phyloP scores from a whole-genome alignment of 2,797 vertebrate species.

The Mionectes olivaceus region DNA sequence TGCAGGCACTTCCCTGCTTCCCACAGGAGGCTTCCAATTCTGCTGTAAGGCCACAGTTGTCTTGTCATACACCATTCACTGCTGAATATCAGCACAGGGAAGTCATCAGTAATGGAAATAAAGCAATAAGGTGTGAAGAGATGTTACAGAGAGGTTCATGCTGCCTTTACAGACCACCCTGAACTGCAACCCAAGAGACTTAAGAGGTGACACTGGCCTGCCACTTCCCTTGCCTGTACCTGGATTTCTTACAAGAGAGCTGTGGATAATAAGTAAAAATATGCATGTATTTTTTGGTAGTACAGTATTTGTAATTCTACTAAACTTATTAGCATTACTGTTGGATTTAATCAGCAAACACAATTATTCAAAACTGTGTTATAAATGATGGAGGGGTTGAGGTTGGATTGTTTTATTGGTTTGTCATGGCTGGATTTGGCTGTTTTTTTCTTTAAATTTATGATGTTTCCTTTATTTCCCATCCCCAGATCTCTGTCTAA shows the following conservation, averaged over 20 bases:
- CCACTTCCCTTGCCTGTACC: neutral
- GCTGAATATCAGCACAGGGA: neutral
- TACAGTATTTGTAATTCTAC: neutral
- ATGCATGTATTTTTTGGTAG: neutral
- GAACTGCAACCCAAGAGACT: neutral
- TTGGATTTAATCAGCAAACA: neutral
- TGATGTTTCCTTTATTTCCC: neutral
- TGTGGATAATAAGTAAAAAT: neutral
- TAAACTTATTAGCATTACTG: neutral
- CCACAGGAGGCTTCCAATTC: neutral
- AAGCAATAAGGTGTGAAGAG: neutral
- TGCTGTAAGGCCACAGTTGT: neutral
- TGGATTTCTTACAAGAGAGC: neutral
- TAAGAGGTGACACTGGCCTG: neutral
- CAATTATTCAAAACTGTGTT: neutral
- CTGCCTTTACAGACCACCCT: neutral
- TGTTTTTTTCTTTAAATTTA: neutral
- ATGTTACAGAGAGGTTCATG: accelerated
- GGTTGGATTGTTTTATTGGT: neutral
- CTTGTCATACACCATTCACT: accelerated
- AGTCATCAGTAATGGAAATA: neutral
- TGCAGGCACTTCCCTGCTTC: accelerated
- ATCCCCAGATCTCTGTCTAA: neutral
- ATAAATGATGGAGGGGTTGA: neutral
- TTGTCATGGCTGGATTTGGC: neutral